These are phyloP conservation scores for Lindbergichthys nudifrons DNA, from an alignment of 2,797 vertebrate genomes.

Conservation along the genomic window DNA sequence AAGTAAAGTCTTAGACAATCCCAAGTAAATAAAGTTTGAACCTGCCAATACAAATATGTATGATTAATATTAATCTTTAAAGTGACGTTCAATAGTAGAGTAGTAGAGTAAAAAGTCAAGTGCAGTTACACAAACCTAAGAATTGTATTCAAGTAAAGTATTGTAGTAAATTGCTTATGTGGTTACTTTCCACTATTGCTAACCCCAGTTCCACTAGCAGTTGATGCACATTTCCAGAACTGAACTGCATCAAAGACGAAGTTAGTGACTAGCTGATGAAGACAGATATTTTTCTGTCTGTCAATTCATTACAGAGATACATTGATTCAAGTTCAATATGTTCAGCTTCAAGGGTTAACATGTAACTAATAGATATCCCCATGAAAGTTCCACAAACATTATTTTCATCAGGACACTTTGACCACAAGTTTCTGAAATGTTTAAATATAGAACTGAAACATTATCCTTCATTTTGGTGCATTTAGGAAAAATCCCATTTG, in stretches of 20 bases:
- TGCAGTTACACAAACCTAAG: not conserved
- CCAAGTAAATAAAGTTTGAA: too few relatives aligned
- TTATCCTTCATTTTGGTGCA: too few relatives aligned
- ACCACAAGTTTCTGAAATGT: too few relatives aligned
- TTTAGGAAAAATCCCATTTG: too few relatives aligned
- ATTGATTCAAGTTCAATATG: not conserved
- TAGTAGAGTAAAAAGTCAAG: not conserved
- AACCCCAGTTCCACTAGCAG: not conserved
- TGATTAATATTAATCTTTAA: not conserved
- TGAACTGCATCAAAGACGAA: not conserved
- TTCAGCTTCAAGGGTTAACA: not conserved
- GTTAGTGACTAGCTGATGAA: not conserved
- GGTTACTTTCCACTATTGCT: not conserved
- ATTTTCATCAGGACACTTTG: too few relatives aligned
- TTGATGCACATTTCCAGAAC: not conserved
- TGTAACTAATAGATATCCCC: too few relatives aligned
- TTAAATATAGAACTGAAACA: too few relatives aligned
- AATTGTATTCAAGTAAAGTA: not conserved
- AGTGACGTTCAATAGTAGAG: not conserved
- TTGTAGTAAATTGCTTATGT: not conserved
- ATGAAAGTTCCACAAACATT: too few relatives aligned
- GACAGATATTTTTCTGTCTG: not conserved
- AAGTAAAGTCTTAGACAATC: not conserved
- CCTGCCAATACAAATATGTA: not conserved
- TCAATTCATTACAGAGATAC: too few relatives aligned